These are phyloP conservation scores for Cyprinodon tularosa DNA, from an alignment of 2,113 vertebrate genomes.

Conservation along the genomic window DNA sequence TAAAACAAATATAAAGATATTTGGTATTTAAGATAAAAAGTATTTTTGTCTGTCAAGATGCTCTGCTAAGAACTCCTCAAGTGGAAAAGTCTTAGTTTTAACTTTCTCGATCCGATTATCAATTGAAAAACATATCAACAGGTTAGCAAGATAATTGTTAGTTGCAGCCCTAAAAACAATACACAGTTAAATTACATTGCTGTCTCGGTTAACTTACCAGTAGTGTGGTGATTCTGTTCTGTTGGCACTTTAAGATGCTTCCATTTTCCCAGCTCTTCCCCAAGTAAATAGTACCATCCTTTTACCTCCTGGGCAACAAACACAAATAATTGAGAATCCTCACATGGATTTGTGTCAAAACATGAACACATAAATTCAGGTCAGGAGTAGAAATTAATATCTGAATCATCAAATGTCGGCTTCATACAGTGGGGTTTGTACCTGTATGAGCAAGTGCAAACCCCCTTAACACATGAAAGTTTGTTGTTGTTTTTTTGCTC, in stretches of 20 bases:
- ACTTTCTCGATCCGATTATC: no score
- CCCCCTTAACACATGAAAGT: not conserved
- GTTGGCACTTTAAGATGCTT: constrained; percentile 89
- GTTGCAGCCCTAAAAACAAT: no score
- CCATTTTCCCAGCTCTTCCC: constrained; percentile 84
- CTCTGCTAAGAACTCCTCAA: no score
- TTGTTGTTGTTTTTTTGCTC: constrained; percentile 28
- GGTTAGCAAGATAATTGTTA: no score
- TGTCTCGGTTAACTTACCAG: constrained; percentile 54
- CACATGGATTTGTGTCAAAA: not conserved
- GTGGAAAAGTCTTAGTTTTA: no score
- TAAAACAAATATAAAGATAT: no score
- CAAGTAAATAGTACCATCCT: constrained; percentile 92
- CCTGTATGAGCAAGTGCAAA: constrained; percentile 16
- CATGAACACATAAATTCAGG: constrained; percentile 2
- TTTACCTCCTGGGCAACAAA: constrained; percentile 79
- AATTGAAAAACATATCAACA: no score
- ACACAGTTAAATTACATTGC: no score
- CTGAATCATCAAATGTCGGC: constrained; percentile 5
- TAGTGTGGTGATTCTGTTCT: constrained; percentile 52
- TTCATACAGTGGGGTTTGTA: not conserved
- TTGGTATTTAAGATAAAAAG: no score
- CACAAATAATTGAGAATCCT: constrained; percentile 21
- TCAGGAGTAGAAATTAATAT: constrained; percentile 32
- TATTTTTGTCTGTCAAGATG: no score